phyloP scores from a whole-genome alignment of 2,113 vertebrate species.

The Bubo bubo region DNA sequence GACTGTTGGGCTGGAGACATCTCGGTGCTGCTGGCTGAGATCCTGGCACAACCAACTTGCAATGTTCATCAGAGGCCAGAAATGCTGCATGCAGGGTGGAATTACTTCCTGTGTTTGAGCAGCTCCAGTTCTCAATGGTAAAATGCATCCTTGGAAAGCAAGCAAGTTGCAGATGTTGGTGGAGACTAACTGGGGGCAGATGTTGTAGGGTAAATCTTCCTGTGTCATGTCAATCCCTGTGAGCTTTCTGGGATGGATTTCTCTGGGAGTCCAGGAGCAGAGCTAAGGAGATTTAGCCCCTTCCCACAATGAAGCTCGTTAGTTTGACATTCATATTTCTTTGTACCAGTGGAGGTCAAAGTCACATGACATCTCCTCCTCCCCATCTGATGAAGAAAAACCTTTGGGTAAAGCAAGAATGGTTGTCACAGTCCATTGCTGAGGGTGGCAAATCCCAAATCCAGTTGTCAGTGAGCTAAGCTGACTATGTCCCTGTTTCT shows the following conservation, averaged over 20 bases:
- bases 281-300: neutral
- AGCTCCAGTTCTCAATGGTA: neutral
- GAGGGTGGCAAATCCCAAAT: neutral
- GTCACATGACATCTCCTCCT: neutral
- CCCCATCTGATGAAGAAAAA: neutral
- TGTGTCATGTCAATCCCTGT: neutral
- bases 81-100: neutral
- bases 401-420: neutral
- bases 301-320: neutral
- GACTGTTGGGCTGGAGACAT: neutral
- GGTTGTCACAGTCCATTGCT: neutral
- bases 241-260: neutral
- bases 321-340: neutral
- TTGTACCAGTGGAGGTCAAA: neutral
- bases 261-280: neutral
- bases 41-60: neutral
- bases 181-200: neutral
- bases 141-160: neutral
- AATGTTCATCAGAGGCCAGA: neutral
- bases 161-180: neutral
- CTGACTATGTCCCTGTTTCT: fast-evolving
- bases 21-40: neutral
- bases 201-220: neutral
- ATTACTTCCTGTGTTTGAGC: neutral
- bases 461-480: neutral